These are phyloP conservation scores for Actinia equina DNA, from an alignment of 64 coral and sea anemone genomes.

Conservation along the genomic window DNA sequence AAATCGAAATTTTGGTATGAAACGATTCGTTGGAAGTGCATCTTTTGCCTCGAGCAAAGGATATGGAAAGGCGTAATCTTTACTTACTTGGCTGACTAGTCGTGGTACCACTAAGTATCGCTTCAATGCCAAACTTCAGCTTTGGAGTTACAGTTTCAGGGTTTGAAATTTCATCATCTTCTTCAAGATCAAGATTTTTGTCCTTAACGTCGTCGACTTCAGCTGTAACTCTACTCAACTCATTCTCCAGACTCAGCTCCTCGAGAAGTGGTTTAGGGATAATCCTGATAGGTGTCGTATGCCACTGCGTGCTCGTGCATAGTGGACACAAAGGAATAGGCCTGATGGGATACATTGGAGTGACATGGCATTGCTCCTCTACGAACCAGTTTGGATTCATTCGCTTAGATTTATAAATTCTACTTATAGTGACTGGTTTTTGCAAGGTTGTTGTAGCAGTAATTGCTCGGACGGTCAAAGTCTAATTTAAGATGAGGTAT, in stretches of 20 bases:
- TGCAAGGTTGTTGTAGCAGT: not conserved
- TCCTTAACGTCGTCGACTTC: not conserved
- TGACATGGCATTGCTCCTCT: not conserved
- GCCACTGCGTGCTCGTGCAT: not conserved
- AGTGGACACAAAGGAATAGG: not conserved
- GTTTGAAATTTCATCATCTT: not conserved
- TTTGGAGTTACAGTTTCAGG: not conserved
- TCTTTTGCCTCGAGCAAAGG: no score
- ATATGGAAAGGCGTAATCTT: not conserved
- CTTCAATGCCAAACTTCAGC: constrained; percentile 26
- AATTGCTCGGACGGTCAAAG: not conserved
- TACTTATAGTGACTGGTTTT: not conserved
- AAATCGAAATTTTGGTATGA: no score
- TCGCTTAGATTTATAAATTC: not conserved
- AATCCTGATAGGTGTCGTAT: not conserved
- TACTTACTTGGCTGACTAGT: not conserved
- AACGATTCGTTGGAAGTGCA: no score
- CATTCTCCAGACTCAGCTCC: not conserved
- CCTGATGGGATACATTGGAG: not conserved
- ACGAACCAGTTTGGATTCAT: not conserved
- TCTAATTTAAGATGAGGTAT: not conserved
- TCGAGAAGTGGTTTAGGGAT: not conserved
- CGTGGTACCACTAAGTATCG: not conserved
- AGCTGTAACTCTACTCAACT: not conserved
- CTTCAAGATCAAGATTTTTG: not conserved